A percentile compares a stretch with the other conserved stretches of the same genome.
Conservation (phyloP, 2,113 vertebrate species). For the Psittacula cyanocephala region DNA sequence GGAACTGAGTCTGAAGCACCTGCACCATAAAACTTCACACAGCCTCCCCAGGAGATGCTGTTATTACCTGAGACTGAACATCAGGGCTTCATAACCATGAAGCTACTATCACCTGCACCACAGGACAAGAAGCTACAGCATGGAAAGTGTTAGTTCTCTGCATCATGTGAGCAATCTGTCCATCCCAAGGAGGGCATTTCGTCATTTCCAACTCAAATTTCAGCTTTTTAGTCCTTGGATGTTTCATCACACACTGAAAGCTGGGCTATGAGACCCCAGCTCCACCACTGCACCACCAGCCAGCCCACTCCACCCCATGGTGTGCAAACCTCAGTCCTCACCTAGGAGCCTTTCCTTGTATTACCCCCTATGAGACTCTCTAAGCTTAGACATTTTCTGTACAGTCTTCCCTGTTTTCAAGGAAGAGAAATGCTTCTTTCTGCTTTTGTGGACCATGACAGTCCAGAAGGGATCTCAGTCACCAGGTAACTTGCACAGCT, state of each 20-base stretch:
- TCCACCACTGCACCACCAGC: not conserved
- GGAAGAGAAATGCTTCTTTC: not conserved
- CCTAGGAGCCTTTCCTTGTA: not conserved
- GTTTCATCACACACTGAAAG: rapidly evolving
- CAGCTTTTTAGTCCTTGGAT: not conserved
- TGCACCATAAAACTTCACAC: not conserved
- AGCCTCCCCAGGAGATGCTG: not conserved
- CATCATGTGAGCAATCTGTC: not conserved
- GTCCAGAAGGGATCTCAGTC: not conserved
- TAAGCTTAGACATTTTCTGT: not conserved
- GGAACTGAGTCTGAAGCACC: not conserved
- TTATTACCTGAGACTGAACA: not conserved
- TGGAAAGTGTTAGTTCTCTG: not conserved
- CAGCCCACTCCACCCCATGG: not conserved
- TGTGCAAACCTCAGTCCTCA: not conserved
- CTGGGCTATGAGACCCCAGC: not conserved
- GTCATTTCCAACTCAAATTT: not conserved
- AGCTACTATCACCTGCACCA: not conserved
- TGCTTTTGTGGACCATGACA: not conserved
- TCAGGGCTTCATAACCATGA: not conserved
- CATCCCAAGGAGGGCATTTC: not conserved
- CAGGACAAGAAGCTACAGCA: not conserved
- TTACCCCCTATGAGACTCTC: not conserved
- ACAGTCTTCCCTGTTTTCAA: not conserved
- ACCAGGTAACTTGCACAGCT: not conserved